Conservation (phyloP, 2,888 invertebrate species). For the Orthosia gothica region DNA sequence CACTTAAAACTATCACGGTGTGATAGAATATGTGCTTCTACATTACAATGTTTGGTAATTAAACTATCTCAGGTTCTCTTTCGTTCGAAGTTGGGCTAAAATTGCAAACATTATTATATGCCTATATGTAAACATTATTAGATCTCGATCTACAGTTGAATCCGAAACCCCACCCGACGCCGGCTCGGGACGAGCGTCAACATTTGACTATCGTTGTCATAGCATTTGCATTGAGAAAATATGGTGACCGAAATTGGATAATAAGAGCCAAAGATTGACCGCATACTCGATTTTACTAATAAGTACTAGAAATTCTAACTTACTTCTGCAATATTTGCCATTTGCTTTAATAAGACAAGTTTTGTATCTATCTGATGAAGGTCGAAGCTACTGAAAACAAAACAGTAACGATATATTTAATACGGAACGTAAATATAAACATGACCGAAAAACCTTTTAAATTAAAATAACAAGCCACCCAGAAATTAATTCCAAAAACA, state of each 20-base stretch:
- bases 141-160: background rate
- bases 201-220: background rate
- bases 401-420: background rate
- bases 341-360: background rate
- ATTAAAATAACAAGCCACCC: conserved; percentile 56
- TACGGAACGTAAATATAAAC: conserved; percentile 33
- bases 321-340: background rate
- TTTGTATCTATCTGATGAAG: background rate
- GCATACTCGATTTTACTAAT: background rate
- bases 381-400: background rate
- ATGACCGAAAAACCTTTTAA: conserved; percentile 44
- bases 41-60: conserved; percentile 18
- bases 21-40: conserved; percentile 36
- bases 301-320: background rate
- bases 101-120: background rate
- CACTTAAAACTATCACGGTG: conserved; percentile 53
- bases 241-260: conserved; percentile 18
- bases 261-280: background rate
- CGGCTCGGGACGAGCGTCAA: background rate
- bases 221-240: conserved; percentile 39
- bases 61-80: background rate
- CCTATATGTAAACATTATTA: background rate
- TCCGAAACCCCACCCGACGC: conserved; percentile 7
- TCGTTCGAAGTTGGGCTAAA: background rate
- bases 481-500: conserved; percentile 67